Conservation (phyloP, 2,797 vertebrate species). For the Alectoris magna region DNA sequence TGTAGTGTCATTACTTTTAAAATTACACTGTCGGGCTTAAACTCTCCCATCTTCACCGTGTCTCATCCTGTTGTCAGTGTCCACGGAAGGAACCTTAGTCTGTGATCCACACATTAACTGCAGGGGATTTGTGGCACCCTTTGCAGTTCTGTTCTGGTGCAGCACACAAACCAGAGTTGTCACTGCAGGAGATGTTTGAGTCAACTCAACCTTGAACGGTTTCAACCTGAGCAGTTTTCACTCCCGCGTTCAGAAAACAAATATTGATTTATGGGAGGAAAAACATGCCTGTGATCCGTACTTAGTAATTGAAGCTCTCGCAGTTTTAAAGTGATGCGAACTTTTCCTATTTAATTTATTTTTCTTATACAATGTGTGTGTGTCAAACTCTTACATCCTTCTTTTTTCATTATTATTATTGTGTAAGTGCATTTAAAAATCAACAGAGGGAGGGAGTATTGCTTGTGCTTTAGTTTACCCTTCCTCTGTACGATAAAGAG, state of each 20-base stretch:
- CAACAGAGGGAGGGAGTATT: not conserved
- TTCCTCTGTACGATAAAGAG: accelerated
- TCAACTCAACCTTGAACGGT: not conserved
- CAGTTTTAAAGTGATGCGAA: not conserved
- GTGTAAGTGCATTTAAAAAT: not conserved
- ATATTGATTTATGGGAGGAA: not conserved
- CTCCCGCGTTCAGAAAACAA: not conserved
- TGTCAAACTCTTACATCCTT: not conserved
- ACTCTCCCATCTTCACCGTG: not conserved
- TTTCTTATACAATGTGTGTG: not conserved
- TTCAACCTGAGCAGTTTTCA: not conserved
- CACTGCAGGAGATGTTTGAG: not conserved
- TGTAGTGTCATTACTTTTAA: not conserved
- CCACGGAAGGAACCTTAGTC: not conserved
- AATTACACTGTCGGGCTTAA: not conserved
- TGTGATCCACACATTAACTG: not conserved
- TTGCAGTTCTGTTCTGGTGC: accelerated
- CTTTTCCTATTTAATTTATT: not conserved
- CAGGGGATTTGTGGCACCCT: not conserved
- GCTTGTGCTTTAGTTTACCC: not conserved
- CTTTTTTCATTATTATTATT: not conserved
- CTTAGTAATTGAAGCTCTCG: not conserved
- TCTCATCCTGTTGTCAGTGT: not conserved
- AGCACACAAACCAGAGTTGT: accelerated
- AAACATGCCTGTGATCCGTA: not conserved